Evolutionary conservation across 2,888 invertebrate species (phyloP).

Genomic region (Leptinotarsa haldemani): DNA sequence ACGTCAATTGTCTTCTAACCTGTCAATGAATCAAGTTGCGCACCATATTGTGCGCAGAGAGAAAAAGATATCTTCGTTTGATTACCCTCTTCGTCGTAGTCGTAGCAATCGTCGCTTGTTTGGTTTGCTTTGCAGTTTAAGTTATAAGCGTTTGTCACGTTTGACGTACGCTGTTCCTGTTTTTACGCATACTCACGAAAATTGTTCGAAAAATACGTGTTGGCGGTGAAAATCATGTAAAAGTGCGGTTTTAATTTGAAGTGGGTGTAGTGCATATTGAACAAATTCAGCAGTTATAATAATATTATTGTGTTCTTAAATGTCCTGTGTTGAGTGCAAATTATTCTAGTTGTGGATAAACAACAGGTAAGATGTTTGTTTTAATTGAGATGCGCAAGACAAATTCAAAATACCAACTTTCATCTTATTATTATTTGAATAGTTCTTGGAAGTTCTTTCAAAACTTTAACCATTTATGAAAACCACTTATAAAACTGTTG

Average conservation of each 20-base stretch:
- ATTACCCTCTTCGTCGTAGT: slow-evolving; percentile 2
- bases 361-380: slow-evolving; percentile 55
- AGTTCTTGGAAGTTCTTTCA: slow-evolving; percentile 4
- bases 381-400: slow-evolving; percentile 21
- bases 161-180: slow-evolving; percentile 39
- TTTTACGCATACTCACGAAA: slow-evolving; percentile 44
- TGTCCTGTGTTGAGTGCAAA: slow-evolving; percentile 49
- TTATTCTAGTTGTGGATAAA: slow-evolving; percentile 54
- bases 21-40: slow-evolving; percentile 17
- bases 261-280: slow-evolving; percentile 44
- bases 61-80: slow-evolving; percentile 10
- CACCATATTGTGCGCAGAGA: background rate
- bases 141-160: slow-evolving; percentile 19
- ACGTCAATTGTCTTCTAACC: too few relatives aligned
- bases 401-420: background rate
- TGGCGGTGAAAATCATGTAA: slow-evolving; percentile 43
- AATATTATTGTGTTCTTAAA: slow-evolving; percentile 41
- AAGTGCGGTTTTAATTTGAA: slow-evolving; percentile 27
- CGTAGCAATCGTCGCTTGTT: slow-evolving; percentile 31
- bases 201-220: slow-evolving; percentile 41
- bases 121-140: slow-evolving; percentile 41
- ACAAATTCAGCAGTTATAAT: slow-evolving; percentile 29
- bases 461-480: slow-evolving; percentile 9
- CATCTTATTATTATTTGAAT: slow-evolving; percentile 1
- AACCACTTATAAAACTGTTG: slow-evolving; percentile 51